Percentiles rank a stretch among this genome's conserved stretches.
Evolutionary conservation across 2,113 vertebrate species (phyloP).

Genomic region (Ciconia stormi): DNA sequence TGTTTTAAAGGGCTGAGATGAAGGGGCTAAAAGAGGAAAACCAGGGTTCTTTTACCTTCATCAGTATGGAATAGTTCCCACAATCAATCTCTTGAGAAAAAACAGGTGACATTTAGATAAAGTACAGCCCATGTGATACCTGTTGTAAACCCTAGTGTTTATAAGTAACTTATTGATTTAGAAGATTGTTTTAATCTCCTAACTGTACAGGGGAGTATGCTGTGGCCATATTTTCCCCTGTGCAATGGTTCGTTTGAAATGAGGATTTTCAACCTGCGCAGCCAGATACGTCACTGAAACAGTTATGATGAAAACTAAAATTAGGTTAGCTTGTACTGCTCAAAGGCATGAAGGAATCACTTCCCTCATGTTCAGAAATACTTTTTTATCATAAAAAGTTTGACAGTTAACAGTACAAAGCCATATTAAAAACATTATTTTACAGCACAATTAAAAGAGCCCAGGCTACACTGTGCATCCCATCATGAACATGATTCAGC

Average conservation of each 20-base stretch:
- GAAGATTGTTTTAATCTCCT: slow-evolving; percentile 1
- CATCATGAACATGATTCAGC: background rate
- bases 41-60: background rate
- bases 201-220: background rate
- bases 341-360: background rate
- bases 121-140: background rate
- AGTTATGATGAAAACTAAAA: background rate
- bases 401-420: background rate
- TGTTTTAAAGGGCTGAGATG: background rate
- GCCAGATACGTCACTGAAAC: background rate
- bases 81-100: background rate
- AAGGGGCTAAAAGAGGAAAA: background rate
- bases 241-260: background rate
- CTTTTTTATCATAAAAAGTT: background rate
- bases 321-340: background rate
- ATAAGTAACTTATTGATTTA: slow-evolving; percentile 45
- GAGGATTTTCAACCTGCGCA: background rate
- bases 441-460: background rate
- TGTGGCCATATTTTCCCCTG: background rate
- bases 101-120: background rate
- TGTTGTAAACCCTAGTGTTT: background rate
- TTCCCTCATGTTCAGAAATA: background rate
- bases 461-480: background rate
- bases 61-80: background rate
- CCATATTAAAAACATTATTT: background rate